Conservation (phyloP, 2,797 vertebrate species). For the Delichon dasypus region DNA sequence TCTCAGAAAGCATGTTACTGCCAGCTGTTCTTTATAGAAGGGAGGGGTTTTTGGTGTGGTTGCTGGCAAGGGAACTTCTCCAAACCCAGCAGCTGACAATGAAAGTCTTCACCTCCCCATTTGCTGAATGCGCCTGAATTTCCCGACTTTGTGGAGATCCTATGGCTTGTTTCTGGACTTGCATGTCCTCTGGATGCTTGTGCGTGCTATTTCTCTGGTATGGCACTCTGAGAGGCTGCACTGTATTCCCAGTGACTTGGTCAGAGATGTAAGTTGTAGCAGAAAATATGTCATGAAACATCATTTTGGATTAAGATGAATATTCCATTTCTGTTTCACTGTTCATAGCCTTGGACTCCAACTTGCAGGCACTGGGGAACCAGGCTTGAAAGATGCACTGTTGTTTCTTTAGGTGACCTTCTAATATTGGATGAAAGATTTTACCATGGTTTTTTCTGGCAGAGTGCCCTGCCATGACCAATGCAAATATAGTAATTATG, state of each 20-base stretch:
- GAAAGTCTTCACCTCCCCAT: neutral
- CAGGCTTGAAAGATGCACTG: neutral
- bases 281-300: neutral
- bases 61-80: constrained; percentile 5
- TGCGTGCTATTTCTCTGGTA: neutral
- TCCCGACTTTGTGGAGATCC: neutral
- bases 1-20: neutral
- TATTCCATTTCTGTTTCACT: neutral
- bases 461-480: neutral
- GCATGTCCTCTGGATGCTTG: neutral
- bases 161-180: neutral
- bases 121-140: neutral
- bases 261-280: neutral
- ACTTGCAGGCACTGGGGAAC: neutral
- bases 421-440: neutral
- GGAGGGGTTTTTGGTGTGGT: neutral
- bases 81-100: neutral
- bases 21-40: neutral
- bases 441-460: neutral
- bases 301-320: neutral
- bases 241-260: neutral
- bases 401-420: neutral
- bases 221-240: neutral
- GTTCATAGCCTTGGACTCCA: neutral
- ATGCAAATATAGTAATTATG: constrained; percentile 18